Evolutionary conservation across 2,113 vertebrate genomes (phyloP), one percentile per base, ranked within the genome.

Genomic region (Onychostoma macrolepis): DNA sequence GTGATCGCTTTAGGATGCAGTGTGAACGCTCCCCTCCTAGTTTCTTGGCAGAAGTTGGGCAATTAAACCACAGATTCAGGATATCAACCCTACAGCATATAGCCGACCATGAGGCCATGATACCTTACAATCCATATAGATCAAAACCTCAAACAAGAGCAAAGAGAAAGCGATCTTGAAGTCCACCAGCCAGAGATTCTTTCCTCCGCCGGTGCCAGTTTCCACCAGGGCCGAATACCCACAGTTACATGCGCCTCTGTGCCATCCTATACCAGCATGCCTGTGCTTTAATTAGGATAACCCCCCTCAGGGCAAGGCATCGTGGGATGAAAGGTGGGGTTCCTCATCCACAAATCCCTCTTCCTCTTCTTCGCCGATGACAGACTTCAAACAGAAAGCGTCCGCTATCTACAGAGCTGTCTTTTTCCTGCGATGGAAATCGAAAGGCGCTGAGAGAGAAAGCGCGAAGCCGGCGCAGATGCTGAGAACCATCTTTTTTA

Each of bases 371-470:
- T 45, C 88, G 89, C 87, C 92, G 88, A 87, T 93, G 91, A 91
- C 91, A 91, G 89, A 93, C 92, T 93, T 94, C 92, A 94, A 94
- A 94, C 90, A 92, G 87, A 87, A 75, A 90, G 91, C 21, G 89
- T 86, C 86, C 86, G 89, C 90, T 89, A 89, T 92, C 90, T 92
- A 90, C 87, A 92, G 89, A 93, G 92, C 90, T 85, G 87, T 86
- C 88, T 86, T 67, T 82, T 82, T 71, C 63, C 77, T 45, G 67
- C 45, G 71, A 65, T 63, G 43, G 58, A 67, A 82, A 91, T 80
- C 74, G 83, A 78, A 65, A 82, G 80, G 89, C 88, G 84, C 84
- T 11, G 79, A 71, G 80, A 56, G 63, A n/a, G 89, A 82, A 78
- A 63, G 86, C 80, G 9, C 50, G n/a, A 61, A 61, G 33, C 53